These are phyloP conservation scores for Gastrophysa polygoni DNA, from an alignment of 2,888 invertebrate species.

Conservation along the genomic window DNA sequence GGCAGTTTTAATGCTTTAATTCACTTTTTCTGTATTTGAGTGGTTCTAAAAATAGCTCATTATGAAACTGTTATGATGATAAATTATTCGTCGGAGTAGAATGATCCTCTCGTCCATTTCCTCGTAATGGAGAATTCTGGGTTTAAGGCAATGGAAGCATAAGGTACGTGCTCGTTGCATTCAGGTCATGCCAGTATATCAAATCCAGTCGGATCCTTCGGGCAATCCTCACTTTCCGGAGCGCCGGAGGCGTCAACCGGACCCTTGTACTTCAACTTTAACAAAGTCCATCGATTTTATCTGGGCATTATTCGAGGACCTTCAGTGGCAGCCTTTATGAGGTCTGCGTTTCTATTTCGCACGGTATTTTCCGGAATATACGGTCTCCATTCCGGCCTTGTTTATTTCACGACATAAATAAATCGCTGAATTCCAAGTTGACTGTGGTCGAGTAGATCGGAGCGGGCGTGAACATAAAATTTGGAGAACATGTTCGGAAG, in stretches of 20 bases:
- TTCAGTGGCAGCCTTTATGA: conserved; percentile 12
- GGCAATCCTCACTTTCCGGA: not conserved
- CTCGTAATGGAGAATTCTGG: too few species aligned
- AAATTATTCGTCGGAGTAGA: too few species aligned
- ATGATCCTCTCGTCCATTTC: too few species aligned
- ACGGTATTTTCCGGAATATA: conserved; percentile 9
- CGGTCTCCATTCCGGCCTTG: conserved; percentile 6
- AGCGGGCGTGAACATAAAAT: conserved; percentile 9
- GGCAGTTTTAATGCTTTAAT: too few species aligned
- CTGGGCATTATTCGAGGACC: conserved; percentile 10
- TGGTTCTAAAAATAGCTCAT: too few species aligned
- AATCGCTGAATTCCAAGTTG: conserved; percentile 14
- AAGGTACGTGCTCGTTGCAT: not conserved
- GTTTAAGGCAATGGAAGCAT: not conserved
- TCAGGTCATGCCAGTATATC: not conserved
- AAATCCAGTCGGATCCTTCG: not conserved
- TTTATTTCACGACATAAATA: conserved; percentile 16
- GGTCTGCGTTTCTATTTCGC: conserved; percentile 15
- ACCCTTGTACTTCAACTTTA: conserved; percentile 12
- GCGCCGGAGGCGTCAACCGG: conserved; percentile 2
- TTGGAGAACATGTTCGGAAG: not conserved
- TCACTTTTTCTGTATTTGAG: too few species aligned
- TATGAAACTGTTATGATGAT: too few species aligned
- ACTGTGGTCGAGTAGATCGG: not conserved
- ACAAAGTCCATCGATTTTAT: conserved; percentile 18